Evolutionary conservation across 2,888 invertebrate genomes (phyloP).

Genomic region (Eutolmus rufibarbis): DNA sequence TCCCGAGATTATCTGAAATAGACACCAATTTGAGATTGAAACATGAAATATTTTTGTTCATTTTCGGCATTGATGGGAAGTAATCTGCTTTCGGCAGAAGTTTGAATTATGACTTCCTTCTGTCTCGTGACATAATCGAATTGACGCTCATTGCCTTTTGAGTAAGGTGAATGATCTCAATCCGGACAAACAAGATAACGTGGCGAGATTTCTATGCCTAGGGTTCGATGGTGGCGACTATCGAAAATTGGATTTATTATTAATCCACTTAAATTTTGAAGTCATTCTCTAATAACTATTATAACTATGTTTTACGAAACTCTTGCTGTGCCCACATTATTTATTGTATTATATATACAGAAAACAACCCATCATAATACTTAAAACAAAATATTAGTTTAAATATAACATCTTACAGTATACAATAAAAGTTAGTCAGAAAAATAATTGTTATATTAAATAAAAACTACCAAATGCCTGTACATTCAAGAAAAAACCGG

Average conservation of each 20-base stretch:
- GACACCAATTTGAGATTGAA: constrained; percentile 20
- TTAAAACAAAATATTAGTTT: no score
- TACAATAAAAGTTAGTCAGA: no score
- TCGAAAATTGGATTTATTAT: background rate
- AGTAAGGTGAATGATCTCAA: background rate
- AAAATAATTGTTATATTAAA: no score
- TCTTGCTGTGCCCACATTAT: no score
- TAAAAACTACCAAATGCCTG: no score
- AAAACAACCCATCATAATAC: no score
- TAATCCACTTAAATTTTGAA: background rate
- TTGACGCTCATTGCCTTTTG: background rate
- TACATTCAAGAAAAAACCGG: no score
- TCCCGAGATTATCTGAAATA: constrained; percentile 1
- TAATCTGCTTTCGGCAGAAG: background rate
- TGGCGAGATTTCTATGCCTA: background rate
- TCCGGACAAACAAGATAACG: background rate
- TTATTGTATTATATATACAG: no score
- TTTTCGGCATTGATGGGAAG: constrained; percentile 17
- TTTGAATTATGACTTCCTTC: constrained; percentile 6
- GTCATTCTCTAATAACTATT: no score
- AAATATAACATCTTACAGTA: no score
- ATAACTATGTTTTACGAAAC: no score
- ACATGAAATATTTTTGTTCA: constrained; percentile 30
- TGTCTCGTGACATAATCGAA: background rate
- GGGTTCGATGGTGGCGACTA: background rate